These are phyloP conservation scores for Nomia melanderi DNA, from an alignment of 1,140 invertebrate species.

Conservation along the genomic window DNA sequence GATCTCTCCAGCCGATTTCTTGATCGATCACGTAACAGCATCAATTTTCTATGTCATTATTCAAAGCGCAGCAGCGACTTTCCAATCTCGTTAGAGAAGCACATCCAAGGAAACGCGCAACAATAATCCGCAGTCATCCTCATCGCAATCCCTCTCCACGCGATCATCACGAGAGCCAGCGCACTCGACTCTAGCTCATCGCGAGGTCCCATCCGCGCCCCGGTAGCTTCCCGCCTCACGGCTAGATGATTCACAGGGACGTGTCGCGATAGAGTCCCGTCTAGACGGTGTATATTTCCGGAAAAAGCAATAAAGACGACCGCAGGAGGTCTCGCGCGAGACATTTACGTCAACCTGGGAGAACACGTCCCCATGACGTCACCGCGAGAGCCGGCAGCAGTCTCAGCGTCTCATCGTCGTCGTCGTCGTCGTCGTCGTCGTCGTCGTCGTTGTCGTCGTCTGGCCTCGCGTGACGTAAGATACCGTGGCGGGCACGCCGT, in stretches of 20 bases:
- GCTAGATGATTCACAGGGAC: constrained; percentile 52
- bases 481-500: neutral
- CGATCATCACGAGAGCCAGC: too few species aligned
- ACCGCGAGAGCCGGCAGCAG: neutral
- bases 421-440: too few species aligned
- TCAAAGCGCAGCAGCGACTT: too few species aligned
- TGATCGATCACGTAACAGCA: too few species aligned
- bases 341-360: constrained; percentile 38
- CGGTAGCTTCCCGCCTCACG: constrained; percentile 19
- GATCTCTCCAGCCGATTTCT: too few species aligned
- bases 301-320: constrained; percentile 59
- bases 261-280: constrained; percentile 19
- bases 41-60: too few species aligned
- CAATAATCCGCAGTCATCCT: too few species aligned
- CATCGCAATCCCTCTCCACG: too few species aligned
- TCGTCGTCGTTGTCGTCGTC: neutral
- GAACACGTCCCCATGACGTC: constrained; percentile 36
- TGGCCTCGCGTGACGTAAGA: constrained; percentile 29
- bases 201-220: neutral
- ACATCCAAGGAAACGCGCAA: too few species aligned
- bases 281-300: constrained; percentile 62
- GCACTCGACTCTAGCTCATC: too few species aligned
- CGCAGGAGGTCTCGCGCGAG: constrained; percentile 27
- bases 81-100: too few species aligned
- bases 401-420: too few species aligned